phyloP scores from a whole-genome alignment of 2,888 invertebrate species.

The Bursaphelenchus okinawaensis region DNA sequence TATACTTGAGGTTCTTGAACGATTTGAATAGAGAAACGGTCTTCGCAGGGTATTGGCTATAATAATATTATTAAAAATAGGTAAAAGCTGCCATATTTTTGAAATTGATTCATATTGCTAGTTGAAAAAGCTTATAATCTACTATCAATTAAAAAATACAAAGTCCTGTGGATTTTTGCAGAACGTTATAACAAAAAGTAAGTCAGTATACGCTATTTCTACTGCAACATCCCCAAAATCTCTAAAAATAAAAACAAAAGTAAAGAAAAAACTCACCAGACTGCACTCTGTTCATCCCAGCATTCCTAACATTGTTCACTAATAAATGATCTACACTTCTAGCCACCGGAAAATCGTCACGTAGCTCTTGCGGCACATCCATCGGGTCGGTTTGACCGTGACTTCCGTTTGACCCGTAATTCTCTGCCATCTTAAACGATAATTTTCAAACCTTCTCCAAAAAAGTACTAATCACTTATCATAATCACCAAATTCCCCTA shows the following conservation, averaged over 20 bases:
- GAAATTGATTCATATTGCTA: too few species aligned
- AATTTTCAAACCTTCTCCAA: too few species aligned
- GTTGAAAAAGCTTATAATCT: too few species aligned
- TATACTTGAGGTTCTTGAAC: slow-evolving; percentile 1
- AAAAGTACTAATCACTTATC: background rate
- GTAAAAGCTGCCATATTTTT: too few species aligned
- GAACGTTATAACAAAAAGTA: too few species aligned
- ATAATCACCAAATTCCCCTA: background rate
- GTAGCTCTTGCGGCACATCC: background rate
- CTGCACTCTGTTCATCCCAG: background rate
- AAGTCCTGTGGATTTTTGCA: too few species aligned
- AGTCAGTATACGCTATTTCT: too few species aligned
- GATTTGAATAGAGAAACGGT: slow-evolving; percentile 2
- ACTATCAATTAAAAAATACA: too few species aligned
- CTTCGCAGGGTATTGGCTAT: background rate
- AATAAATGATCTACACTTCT: slow-evolving; percentile 11
- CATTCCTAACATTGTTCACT: background rate
- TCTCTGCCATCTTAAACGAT: background rate
- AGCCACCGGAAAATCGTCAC: slow-evolving; percentile 8
- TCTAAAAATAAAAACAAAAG: background rate
- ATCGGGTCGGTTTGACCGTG: background rate
- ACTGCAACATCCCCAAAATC: too few species aligned
- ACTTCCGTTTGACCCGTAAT: background rate
- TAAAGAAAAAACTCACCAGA: background rate
- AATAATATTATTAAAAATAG: background rate